phyloP scores from a whole-genome alignment of 2,797 vertebrate species.

The Anguilla pacifica region DNA sequence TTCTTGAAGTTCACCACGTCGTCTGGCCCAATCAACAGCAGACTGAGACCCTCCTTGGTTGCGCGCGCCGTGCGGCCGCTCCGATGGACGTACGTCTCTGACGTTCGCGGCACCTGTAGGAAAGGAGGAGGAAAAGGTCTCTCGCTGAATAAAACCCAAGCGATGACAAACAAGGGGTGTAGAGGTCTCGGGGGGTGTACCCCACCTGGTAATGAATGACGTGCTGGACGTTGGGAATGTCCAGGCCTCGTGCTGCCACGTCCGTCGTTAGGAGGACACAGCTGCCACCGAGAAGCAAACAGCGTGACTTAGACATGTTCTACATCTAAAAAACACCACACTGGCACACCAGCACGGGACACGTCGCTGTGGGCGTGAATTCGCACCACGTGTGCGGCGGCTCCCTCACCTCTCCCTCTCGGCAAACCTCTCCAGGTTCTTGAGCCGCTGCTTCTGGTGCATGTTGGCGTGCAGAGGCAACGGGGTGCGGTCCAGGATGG shows the following conservation, averaged over 20 bases:
- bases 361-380: not conserved
- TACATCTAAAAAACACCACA: not conserved
- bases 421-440: conserved; percentile 94
- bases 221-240: conserved; percentile 92
- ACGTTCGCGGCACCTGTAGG: conserved; percentile 89
- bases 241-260: conserved; percentile 93
- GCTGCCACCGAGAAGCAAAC: conserved; percentile 64
- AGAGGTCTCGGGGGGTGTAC: not conserved
- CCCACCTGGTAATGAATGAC: conserved; percentile 98
- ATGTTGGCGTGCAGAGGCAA: conserved; percentile 94
- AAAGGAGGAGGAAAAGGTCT: not conserved
- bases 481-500: conserved; percentile 81
- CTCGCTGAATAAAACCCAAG: not conserved
- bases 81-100: conserved; percentile 92
- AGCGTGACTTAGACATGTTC: not conserved
- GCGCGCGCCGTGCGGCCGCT: conserved; percentile 93
- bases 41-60: conserved; percentile 85
- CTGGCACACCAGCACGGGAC: not conserved
- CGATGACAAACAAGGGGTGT: not conserved
- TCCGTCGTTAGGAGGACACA: conserved; percentile 94
- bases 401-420: conserved; percentile 82
- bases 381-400: not conserved
- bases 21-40: conserved; percentile 88
- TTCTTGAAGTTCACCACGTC: conserved; percentile 91
- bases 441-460: conserved; percentile 97